Base-by-base conservation (phyloP, 2,797 vertebrate species). In the Mallotus villosus region DNA sequence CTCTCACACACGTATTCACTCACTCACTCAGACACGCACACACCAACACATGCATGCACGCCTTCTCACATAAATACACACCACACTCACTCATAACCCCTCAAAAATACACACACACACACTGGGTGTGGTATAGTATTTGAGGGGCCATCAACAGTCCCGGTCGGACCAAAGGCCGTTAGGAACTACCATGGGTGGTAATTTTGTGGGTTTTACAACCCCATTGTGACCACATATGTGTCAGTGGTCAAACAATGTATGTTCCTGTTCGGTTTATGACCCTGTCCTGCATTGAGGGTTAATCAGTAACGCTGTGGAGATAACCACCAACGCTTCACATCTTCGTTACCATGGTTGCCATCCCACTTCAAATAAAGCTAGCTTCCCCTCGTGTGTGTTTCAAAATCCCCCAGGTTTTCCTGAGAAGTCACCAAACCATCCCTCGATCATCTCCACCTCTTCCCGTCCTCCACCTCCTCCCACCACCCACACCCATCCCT, bases 231-330 rank as follows among this genome's bases (percentile, higher is more conserved):
- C 29, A 32, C 29, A 4, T 32, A 6, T 32, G 29, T 32, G 29
- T 21, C 21, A 32, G 3, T 0, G 25, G 53, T 55, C 66, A 78
- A 75, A 81, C 12, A 78, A 0, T 0, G 2, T 22, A 1, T 24
- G 79, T 81, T 84, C 84, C 81, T 79, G 77, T 80, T 84, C 77
- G 9, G 62, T 85, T 87, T 86, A 83, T 57, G 76, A 14, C 78
- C 2, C 5, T 37, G 62, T 22, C 8, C 34, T 3, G 22, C 27
- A 63, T 29, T 62, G 5, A 62, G 29, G 19, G 86, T 81, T 81
- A 66, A 80, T 88, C 76, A 86, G 88, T 70, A 70, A 84, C 83
- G 17, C 12, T 55, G 62, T 27, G 0, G 0, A 74, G 81, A 87
- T 78, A 81, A 63, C 7, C 34, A 41, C n/a, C 9, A 1, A 0